phyloP scores from a whole-genome alignment of 2,797 vertebrate genomes.

The Novumbra hubbsi region DNA sequence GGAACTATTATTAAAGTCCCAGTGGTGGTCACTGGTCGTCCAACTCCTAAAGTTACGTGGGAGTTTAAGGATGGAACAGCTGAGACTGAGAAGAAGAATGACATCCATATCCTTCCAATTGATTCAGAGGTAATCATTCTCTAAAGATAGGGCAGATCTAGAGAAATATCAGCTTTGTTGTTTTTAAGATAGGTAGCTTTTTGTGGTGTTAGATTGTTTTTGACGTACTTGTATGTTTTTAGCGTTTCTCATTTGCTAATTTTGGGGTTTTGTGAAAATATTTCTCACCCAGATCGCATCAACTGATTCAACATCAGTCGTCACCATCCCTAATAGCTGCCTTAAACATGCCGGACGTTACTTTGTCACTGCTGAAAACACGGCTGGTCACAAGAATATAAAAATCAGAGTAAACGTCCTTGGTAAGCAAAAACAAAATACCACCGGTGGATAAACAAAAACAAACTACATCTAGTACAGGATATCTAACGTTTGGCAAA shows the following conservation, averaged over 20 bases:
- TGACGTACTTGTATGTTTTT: not conserved
- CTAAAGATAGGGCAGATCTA: not conserved
- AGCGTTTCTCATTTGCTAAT: constrained; percentile 10
- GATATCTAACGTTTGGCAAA: not conserved
- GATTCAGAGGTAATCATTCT: constrained; percentile 83
- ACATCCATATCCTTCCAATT: constrained; percentile 85
- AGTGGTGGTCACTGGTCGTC: constrained; percentile 84
- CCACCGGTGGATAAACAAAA: not conserved
- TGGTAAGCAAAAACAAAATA: constrained; percentile 72
- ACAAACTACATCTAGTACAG: not conserved
- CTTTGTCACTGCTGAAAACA: constrained; percentile 90
- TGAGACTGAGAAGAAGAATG: constrained; percentile 87
- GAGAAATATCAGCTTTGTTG: not conserved
- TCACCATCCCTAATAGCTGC: constrained; percentile 83
- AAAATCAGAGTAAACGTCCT: constrained; percentile 90
- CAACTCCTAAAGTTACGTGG: constrained; percentile 90
- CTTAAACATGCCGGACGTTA: constrained; percentile 89
- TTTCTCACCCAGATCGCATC: constrained; percentile 76
- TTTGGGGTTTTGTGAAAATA: not conserved
- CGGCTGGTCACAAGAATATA: constrained; percentile 91
- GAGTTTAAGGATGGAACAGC: constrained; percentile 89
- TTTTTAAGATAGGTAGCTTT: not conserved
- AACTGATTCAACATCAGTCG: constrained; percentile 80
- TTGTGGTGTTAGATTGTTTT: not conserved
- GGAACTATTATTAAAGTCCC: constrained; percentile 86